Conservation (phyloP, 2,797 vertebrate species). For the Sebastes minor region DNA sequence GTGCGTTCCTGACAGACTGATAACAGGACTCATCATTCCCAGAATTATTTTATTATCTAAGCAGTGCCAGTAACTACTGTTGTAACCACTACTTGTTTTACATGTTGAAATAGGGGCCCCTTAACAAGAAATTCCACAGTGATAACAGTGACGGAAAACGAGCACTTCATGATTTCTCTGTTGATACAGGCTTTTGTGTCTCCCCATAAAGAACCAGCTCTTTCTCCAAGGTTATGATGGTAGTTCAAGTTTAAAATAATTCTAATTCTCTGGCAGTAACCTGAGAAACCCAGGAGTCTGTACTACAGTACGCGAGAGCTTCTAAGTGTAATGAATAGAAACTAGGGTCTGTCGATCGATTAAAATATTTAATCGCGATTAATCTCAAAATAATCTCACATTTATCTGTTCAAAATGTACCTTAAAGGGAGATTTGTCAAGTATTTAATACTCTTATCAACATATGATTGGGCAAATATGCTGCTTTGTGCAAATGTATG, state of each 20-base stretch:
- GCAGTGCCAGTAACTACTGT: conserved; percentile 26
- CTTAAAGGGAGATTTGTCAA: too few relatives aligned
- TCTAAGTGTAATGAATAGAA: neutral
- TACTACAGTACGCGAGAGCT: neutral
- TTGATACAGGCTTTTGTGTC: neutral
- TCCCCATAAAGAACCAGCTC: neutral
- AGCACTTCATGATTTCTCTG: neutral
- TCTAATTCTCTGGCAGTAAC: neutral
- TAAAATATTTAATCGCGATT: too few relatives aligned
- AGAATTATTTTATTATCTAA: conserved; percentile 12
- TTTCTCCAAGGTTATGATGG: neutral
- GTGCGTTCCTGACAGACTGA: conserved; percentile 6
- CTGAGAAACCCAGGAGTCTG: neutral
- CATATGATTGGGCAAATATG: too few relatives aligned
- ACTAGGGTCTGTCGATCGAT: too few relatives aligned
- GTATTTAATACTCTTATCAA: too few relatives aligned
- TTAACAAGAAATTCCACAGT: conserved; percentile 6
- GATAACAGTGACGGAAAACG: conserved; percentile 15
- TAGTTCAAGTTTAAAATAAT: conserved; percentile 13
- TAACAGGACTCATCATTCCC: conserved; percentile 19
- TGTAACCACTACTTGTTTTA: conserved; percentile 4
- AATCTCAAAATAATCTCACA: too few relatives aligned
- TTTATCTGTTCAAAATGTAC: too few relatives aligned
- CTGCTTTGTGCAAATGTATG: too few relatives aligned
- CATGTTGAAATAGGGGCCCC: neutral